Base-by-base conservation (phyloP, 2,888 invertebrate species). In the Drosophila aldrichi region DNA sequence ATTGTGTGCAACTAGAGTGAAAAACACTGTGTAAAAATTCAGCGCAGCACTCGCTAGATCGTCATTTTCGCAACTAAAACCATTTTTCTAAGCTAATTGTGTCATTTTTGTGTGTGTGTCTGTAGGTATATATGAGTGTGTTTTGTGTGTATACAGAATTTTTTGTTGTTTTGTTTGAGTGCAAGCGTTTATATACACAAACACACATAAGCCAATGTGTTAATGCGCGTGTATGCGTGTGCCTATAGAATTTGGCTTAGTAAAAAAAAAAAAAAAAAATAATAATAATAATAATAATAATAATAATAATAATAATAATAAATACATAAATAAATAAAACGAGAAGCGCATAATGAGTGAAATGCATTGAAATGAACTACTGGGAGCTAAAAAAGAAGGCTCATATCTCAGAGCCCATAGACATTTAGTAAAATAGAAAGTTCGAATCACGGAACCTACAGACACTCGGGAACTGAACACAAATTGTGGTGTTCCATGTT, bases 71-170 rank as follows among this genome's bases (percentile, higher is more conserved):
- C 2, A 32, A 16, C n/a, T 29, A 32, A 55, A 40, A 44, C 18
- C 38, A 34, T 66, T 62, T 68, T 66, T 40, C 34, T 16, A 16
- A 40, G 25, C 38, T 63, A 79, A 70, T 59, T 65, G 65, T 77
- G 65, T 44, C 59, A 60, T 63, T 43, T 41, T 51, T 48, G 52
- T 52, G 43, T 48, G 43, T 60, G 49, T 49, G 22, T 36, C 20
- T 22, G 36, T 51, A 16, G 32, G 34, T 36, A 16, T 52, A 34
- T 34, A 49, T 34, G 52, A 56, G 55, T 43, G 46, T 36, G 61
- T 60, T 77, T 74, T 77, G 79, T 78, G 41, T 77, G 79, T 77
- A 77, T 79, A 77, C 79, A 79, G 60, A 74, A 74, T 66, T 78
- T 73, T 58, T 69, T 69, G 64, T 74, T 78, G 74, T 78, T 78